phyloP scores from a whole-genome alignment of 2,113 vertebrate species.

The Deroptyus accipitrinus region DNA sequence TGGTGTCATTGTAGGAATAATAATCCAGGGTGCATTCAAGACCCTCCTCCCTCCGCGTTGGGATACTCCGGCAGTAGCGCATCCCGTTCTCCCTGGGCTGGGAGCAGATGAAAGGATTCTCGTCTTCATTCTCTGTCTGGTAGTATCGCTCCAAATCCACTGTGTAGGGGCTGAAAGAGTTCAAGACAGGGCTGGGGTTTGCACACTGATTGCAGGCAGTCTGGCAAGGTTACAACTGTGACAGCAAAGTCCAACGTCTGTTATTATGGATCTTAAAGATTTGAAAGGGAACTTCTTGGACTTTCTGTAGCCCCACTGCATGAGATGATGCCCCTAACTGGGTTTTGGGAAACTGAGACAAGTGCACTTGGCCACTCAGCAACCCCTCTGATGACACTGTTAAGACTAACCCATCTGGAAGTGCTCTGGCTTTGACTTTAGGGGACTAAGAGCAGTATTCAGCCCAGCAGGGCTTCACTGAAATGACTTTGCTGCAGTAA shows the following conservation, averaged over 20 bases:
- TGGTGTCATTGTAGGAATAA: slow-evolving; percentile 89
- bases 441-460: not conserved
- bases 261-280: not conserved
- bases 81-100: slow-evolving; percentile 89
- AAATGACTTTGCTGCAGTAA: not conserved
- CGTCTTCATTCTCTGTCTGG: slow-evolving; percentile 93
- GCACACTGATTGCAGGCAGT: not conserved
- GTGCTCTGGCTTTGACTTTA: not conserved
- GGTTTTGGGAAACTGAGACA: not conserved
- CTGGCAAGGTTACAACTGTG: not conserved
- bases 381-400: not conserved
- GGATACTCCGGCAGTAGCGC: slow-evolving; percentile 88
- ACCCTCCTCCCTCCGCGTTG: slow-evolving; percentile 83
- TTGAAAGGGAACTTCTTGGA: not conserved
- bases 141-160: slow-evolving; percentile 87
- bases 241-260: not conserved
- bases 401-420: not conserved
- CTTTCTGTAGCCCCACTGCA: not conserved
- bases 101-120: slow-evolving; percentile 98
- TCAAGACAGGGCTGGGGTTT: not conserved
- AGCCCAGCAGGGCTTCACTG: not conserved
- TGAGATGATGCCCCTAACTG: not conserved
- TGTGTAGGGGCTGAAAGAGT: slow-evolving; percentile 78
- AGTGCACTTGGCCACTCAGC: not conserved
- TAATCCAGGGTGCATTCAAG: slow-evolving; percentile 86